Evolutionary conservation across 2,113 vertebrate species (phyloP).

Genomic region (Tiliqua scincoides): DNA sequence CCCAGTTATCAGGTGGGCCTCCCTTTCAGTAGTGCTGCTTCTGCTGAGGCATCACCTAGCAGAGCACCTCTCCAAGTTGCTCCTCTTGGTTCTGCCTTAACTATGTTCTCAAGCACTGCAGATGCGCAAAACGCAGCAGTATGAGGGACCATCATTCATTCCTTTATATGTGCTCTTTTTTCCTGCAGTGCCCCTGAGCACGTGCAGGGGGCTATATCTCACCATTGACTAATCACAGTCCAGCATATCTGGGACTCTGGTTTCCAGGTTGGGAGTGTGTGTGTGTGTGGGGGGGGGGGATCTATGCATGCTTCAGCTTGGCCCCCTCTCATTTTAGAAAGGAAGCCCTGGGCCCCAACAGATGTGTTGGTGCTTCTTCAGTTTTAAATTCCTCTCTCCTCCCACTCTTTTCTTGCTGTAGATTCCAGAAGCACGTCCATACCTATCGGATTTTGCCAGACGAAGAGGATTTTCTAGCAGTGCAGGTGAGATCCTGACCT

Average conservation of each 20-base stretch:
- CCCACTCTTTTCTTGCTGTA: constrained; percentile 50
- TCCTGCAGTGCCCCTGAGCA: background rate
- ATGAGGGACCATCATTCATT: background rate
- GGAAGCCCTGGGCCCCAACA: background rate
- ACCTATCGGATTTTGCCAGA: constrained; percentile 96
- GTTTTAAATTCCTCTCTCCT: background rate
- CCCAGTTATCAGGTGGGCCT: no score
- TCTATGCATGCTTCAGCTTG: background rate
- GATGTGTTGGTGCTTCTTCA: background rate
- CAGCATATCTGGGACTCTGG: background rate
- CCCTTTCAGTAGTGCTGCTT: no score
- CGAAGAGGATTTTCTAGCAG: constrained; percentile 92
- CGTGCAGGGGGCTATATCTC: background rate
- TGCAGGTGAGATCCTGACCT: constrained; percentile 82
- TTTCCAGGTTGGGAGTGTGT: background rate
- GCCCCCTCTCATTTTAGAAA: background rate
- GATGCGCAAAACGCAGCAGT: no score
- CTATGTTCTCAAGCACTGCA: no score
- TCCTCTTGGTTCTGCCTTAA: no score
- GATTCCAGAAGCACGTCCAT: constrained; percentile 97
- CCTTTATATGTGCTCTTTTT: background rate
- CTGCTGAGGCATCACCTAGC: no score
- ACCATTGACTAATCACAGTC: background rate
- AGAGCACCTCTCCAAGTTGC: no score
- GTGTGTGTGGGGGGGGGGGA: background rate